Evolutionary conservation across 2,888 invertebrate genomes (phyloP), one percentile per base, ranked within the genome.

Genomic region (Drosophila nr. medialis): DNA sequence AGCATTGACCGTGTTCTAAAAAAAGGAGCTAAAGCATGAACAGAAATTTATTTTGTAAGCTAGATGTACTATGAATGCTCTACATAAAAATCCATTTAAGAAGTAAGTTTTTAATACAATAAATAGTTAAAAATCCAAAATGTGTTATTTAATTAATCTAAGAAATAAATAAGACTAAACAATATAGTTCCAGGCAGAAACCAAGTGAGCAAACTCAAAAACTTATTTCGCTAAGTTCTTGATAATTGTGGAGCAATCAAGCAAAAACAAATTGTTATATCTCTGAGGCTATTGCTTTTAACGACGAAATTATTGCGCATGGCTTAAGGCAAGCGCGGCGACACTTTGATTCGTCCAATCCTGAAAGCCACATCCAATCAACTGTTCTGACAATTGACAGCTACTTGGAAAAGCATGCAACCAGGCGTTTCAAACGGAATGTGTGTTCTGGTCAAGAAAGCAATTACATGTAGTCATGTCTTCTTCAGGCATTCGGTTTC

Each of bases 361-460:
- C 55, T 67, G 36, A 67, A 48, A 62, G 49, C 61, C 15, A 32
- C 27, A 61, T 34, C 38, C 24, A 24, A 24, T 32, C 36, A 50
- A 60, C 49, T 70, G 59, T 48, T 45, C 72, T 51, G 72, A 75
- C 75, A 77, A 76, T 72, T 83, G 88, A 80, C 86, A 84, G 82
- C 63, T 76, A 62, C 73, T 74, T 62, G 73, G 61, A 65, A 73
- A 73, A 65, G 60, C 69, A 36, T 59, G 64, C 72, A 74, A 78
- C 72, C 60, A 60, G 64, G 40, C 65, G 32, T 48, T 36, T 55
- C 42, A 36, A 45, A 13, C 18, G 24, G 59, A 38, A 53, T 40
- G 18, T 70, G 70, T 45, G 50, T 30, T 30, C 27, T 64, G 70
- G 32, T 32, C 75, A 63, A 54, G 53, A 65, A 70, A 75, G 69